Evolutionary conservation across 2,113 vertebrate species (phyloP).

Genomic region (Ahaetulla prasina): DNA sequence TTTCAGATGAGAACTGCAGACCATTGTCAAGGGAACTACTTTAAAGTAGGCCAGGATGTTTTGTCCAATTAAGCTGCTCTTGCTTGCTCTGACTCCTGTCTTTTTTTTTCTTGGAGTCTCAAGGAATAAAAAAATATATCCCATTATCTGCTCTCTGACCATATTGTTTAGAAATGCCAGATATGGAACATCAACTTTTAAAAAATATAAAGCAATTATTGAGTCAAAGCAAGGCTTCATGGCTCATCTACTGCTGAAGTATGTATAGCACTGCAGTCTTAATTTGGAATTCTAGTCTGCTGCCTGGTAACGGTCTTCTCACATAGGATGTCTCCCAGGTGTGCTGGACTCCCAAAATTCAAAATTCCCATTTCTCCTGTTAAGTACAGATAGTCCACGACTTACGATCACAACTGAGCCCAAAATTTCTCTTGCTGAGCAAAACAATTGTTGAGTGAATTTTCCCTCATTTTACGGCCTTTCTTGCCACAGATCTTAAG

Average conservation of each 20-base stretch:
- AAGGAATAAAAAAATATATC: background rate
- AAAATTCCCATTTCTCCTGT: background rate
- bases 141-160: background rate
- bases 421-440: background rate
- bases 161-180: background rate
- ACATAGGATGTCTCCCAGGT: background rate
- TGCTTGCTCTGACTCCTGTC: background rate
- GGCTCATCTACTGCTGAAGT: background rate
- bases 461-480: background rate
- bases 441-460: background rate
- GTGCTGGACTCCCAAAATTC: background rate
- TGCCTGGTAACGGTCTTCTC: background rate
- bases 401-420: background rate
- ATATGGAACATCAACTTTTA: background rate
- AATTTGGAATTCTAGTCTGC: background rate
- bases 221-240: background rate
- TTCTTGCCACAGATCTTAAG: background rate
- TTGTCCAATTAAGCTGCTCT: background rate
- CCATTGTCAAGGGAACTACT: background rate
- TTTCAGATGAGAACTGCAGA: background rate
- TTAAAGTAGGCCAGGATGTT: background rate
- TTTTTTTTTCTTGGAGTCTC: background rate
- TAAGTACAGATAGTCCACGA: background rate
- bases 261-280: background rate
- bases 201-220: background rate